Conservation (phyloP, 2,113 vertebrate genomes). For the Potamarius usumacintae region DNA sequence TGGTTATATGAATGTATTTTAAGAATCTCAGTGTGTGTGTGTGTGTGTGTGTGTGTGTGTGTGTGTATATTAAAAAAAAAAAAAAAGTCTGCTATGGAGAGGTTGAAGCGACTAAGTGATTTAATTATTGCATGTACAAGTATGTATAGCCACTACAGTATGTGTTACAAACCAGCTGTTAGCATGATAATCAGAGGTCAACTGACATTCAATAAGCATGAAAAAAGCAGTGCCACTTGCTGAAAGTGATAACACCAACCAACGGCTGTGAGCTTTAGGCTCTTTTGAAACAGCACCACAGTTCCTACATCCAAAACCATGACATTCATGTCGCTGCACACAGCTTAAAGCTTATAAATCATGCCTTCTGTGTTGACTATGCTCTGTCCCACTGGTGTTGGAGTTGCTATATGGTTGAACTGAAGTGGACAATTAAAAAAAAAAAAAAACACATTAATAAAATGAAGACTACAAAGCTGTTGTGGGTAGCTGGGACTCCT, state of each 20-base stretch:
- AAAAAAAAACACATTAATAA: not conserved
- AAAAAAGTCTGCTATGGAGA: too few relatives aligned
- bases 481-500: not conserved
- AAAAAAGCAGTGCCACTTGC: constrained; percentile 31
- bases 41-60: not conserved
- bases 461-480: not conserved
- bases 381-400: not conserved
- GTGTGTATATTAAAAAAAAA: not conserved
- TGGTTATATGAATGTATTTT: not conserved
- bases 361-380: not conserved
- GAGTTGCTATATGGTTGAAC: not conserved
- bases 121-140: not conserved
- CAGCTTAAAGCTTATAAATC: constrained; percentile 6
- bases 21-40: not conserved
- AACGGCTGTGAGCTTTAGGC: constrained; percentile 43
- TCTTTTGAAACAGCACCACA: constrained; percentile 15
- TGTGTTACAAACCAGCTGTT: constrained; percentile 57
- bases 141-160: not conserved
- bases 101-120: not conserved
- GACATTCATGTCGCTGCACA: not conserved
- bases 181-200: constrained; percentile 32
- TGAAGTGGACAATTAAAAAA: too few relatives aligned
- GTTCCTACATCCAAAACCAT: not conserved
- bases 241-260: constrained; percentile 29
- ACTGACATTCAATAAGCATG: constrained; percentile 46